Base-by-base conservation (phyloP, 2,113 vertebrate species). In the Syngnathus typhle region DNA sequence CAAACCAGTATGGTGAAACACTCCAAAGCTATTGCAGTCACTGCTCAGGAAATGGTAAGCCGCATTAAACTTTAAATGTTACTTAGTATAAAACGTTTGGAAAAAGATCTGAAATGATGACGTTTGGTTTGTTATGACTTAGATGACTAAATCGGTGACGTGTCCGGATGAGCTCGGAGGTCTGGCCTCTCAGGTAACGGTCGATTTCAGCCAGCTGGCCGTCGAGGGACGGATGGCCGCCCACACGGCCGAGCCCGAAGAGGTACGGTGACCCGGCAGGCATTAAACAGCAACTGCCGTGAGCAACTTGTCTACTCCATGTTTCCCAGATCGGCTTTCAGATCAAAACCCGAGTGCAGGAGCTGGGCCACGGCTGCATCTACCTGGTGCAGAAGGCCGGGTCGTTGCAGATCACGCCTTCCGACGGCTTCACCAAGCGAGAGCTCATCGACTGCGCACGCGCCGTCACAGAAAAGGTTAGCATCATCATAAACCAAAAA, bases 71-170 rank as follows among this genome's bases (percentile, higher is more conserved):
- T n/a, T 39, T 41, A 46, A 43, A 46, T 16, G 27, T 58, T 36
- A 32, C 13, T 16, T 7, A 32, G 2, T 27, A 8, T 8, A 16
- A 32, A 7, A 32, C 9, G 4, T 32, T 15, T 16, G 2, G 7
- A 55, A 58, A 36, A 36, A 27, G 21, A 0, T 56, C 38, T 60
- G 27, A n/a, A 38, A 60, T 16, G 21, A 7, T 21, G 0, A 37
- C 5, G 6, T 62, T 44, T 62, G 55, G 27, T 18, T 13, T 78
- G 73, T 76, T 19, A 65, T 64, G 41, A 23, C 13, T 69, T 91
- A 99, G 98, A 98, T 99, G 95, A 96, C 96, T 70, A 99, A 98
- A 91, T 98, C 98, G 23, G 95, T 98, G 91, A 98, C 96, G 58
- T 95, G 94, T 90, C 96, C 95, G 1, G 96, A 99, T 60, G 98